These are phyloP conservation scores for Centropus unirufus DNA, from an alignment of 2,113 vertebrate genomes.

Conservation along the genomic window DNA sequence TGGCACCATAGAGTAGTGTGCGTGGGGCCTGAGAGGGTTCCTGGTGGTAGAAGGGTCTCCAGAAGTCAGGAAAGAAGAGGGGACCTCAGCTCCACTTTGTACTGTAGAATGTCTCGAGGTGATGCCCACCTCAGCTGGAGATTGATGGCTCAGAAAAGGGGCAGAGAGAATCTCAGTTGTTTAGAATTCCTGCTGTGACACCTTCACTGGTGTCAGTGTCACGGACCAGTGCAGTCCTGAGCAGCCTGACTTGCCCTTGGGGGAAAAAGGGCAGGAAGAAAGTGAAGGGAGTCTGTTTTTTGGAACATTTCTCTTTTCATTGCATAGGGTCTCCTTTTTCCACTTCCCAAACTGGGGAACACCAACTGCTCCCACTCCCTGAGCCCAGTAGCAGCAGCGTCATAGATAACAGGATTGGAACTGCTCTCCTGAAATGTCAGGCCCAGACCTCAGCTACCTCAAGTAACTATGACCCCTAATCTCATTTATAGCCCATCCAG, in stretches of 20 bases:
- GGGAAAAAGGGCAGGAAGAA: not conserved
- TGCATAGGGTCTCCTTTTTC: not conserved
- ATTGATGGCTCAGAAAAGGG: not conserved
- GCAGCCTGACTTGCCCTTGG: not conserved
- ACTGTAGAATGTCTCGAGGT: not conserved
- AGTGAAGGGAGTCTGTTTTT: not conserved
- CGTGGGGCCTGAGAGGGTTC: not conserved
- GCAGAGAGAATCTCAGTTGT: not conserved
- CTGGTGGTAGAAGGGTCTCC: not conserved
- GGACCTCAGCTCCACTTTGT: not conserved
- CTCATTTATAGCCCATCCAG: not conserved
- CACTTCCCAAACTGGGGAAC: not conserved
- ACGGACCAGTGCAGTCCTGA: not conserved
- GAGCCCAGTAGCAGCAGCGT: rapidly evolving
- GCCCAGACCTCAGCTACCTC: not conserved
- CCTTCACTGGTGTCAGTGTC: not conserved
- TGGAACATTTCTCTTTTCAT: not conserved
- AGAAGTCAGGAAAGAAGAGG: not conserved
- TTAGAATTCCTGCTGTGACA: not conserved
- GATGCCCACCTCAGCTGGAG: not conserved
- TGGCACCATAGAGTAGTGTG: not conserved
- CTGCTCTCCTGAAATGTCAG: not conserved
- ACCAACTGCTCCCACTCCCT: not conserved
- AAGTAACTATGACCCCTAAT: slow-evolving; percentile 29
- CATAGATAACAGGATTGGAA: not conserved